Evolutionary conservation across 2,797 vertebrate genomes (phyloP).

Genomic region (Chrysocyon brachyurus): DNA sequence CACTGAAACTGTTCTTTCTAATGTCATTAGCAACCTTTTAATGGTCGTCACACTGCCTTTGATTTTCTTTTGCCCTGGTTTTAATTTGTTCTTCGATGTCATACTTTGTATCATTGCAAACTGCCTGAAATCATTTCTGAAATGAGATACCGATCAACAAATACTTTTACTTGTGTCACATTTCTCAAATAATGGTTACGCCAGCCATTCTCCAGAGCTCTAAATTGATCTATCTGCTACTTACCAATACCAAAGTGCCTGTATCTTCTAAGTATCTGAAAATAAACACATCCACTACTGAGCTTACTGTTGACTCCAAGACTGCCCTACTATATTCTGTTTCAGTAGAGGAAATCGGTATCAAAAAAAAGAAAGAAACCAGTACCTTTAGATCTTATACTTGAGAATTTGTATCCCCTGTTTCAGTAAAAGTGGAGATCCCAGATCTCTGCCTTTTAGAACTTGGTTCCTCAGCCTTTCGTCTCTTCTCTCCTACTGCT

Average conservation of each 20-base stretch:
- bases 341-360: neutral
- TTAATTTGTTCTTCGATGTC: neutral
- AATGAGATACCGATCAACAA: neutral
- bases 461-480: neutral
- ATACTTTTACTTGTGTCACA: neutral
- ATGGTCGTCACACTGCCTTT: neutral
- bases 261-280: neutral
- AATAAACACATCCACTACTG: neutral
- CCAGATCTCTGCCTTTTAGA: neutral
- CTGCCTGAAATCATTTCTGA: neutral
- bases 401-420: neutral
- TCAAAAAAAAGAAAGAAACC: neutral
- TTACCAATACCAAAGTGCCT: neutral
- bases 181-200: neutral
- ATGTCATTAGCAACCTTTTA: neutral
- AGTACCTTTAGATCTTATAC: neutral
- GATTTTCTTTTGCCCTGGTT: neutral
- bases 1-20: neutral
- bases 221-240: neutral
- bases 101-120: neutral
- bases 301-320: neutral
- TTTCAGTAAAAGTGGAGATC: neutral
- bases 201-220: neutral
- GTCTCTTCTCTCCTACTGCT: neutral
- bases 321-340: neutral